Evolutionary conservation across 2,113 vertebrate species (phyloP).

Genomic region (Misgurnus mizolepis): DNA sequence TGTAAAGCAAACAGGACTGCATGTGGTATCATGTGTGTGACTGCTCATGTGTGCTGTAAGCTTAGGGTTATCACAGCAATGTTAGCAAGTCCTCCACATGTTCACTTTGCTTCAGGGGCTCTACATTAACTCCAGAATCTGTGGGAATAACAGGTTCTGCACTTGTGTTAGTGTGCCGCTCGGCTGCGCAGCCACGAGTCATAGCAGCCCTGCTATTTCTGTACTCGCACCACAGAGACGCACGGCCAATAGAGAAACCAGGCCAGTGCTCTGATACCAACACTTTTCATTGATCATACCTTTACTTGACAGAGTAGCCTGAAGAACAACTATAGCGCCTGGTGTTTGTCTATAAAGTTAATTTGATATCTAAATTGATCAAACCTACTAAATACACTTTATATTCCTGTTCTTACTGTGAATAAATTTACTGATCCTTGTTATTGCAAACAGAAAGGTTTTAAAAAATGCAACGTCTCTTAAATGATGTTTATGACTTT

Average conservation of each 20-base stretch:
- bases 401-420: too few relatives aligned
- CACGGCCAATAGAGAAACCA: constrained; percentile 40
- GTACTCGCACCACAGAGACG: constrained; percentile 47
- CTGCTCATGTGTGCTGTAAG: neutral
- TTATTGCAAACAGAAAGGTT: neutral
- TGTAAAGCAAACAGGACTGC: neutral
- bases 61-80: neutral
- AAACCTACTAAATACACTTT: too few relatives aligned
- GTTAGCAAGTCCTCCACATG: constrained; percentile 7
- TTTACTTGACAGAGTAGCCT: neutral
- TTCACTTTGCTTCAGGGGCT: constrained; percentile 22
- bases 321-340: neutral
- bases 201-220: constrained; percentile 67
- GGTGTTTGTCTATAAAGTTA: neutral
- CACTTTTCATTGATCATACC: neutral
- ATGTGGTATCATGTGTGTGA: neutral
- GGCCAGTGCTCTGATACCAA: constrained; percentile 34
- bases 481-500: too few relatives aligned
- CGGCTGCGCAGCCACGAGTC: constrained; percentile 62
- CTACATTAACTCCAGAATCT: constrained; percentile 21
- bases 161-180: constrained; percentile 52
- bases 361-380: too few relatives aligned
- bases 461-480: too few relatives aligned
- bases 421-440: neutral
- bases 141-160: constrained; percentile 52